Conservation (phyloP, 2,888 invertebrate species). For the Crioceris asparagi region DNA sequence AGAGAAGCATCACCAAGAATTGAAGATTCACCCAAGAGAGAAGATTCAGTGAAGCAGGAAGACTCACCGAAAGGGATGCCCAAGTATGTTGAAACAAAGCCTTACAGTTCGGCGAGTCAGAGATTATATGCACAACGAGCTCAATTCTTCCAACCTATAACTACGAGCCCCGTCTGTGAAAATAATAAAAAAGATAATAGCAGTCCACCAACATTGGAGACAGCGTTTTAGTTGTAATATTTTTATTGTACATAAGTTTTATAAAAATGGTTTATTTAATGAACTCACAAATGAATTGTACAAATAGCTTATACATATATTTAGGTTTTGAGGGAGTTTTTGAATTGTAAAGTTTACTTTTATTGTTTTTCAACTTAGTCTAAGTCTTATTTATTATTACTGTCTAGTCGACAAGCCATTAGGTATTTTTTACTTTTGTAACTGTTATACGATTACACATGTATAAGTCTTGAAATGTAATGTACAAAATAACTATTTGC, state of each 20-base stretch:
- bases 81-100: conserved; percentile 9
- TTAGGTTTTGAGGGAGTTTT: conserved; percentile 7
- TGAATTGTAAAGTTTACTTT: no score
- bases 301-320: conserved; percentile 4
- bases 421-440: conserved; percentile 19
- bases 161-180: conserved; percentile 15
- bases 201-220: conserved; percentile 49
- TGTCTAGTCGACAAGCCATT: conserved; percentile 26
- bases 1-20: conserved; percentile 9
- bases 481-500: conserved; percentile 13
- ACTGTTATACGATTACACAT: conserved; percentile 4
- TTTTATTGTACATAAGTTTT: conserved; percentile 17
- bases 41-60: conserved; percentile 13
- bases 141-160: conserved; percentile 41
- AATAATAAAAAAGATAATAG: conserved; percentile 20
- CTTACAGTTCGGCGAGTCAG: conserved; percentile 31
- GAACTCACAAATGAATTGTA: conserved; percentile 1
- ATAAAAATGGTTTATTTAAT: conserved; percentile 1
- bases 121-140: conserved; percentile 50
- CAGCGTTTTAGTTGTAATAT: conserved; percentile 45
- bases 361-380: conserved; percentile 3
- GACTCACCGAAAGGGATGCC: conserved; percentile 14
- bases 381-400: conserved; percentile 20
- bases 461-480: conserved; percentile 3
- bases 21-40: conserved; percentile 12